phyloP scores from a whole-genome alignment of 2,113 vertebrate genomes.

The Salvelinus namaycush region DNA sequence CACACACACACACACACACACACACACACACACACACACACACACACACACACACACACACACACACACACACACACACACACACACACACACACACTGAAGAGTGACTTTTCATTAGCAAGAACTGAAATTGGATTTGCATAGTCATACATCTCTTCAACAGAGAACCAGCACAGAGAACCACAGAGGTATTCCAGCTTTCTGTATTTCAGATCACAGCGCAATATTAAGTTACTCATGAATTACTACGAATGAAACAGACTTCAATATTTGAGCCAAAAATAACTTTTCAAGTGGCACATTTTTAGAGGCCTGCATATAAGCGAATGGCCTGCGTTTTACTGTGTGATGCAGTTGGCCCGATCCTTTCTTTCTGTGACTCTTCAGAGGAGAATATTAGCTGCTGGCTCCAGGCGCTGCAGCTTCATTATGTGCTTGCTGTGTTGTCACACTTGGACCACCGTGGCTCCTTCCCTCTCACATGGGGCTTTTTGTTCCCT shows the following conservation, averaged over 20 bases:
- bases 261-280: not conserved
- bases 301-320: conserved; percentile 24
- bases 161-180: not conserved
- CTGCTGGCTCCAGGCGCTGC: conserved; percentile 43
- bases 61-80: no score
- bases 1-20: not conserved
- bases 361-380: conserved; percentile 29
- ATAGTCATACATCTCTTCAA: not conserved
- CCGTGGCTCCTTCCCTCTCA: conserved; percentile 22
- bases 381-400: conserved; percentile 13
- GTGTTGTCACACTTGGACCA: conserved; percentile 28
- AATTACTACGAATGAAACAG: conserved; percentile 5
- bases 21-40: no score
- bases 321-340: conserved; percentile 24
- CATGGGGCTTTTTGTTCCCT: conserved; percentile 17
- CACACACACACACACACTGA: no score
- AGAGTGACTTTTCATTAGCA: not conserved
- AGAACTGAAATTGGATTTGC: not conserved
- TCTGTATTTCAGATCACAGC: not conserved
- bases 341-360: no score
- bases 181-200: not conserved
- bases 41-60: not conserved
- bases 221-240: not conserved
- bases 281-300: conserved; percentile 3
- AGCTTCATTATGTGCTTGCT: conserved; percentile 54